Base-by-base conservation (phyloP, 2,888 invertebrate genomes). In the Clistopyga incitator region DNA sequence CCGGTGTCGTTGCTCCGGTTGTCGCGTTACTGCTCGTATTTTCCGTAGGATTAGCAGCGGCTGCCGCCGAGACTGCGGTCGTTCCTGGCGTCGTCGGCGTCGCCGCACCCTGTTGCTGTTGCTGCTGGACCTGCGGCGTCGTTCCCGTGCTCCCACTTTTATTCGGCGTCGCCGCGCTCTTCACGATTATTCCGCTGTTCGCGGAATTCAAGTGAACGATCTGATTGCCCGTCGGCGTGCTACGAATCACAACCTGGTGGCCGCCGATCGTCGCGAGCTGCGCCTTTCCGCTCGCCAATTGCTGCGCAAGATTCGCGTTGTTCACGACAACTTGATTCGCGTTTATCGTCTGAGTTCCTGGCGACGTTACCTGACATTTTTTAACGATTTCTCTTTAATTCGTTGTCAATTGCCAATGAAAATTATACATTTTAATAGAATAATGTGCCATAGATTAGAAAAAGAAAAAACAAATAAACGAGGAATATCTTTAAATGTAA, bases 241-340 rank as follows among this genome's bases (percentile, higher is more conserved):
- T 92, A 64, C 97, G 94, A 82, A 98, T 97, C 59, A 97, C 94
- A 38, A 98, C 97, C 93, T 97, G 97, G 90, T 97, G 97, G 0
- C 97, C 97, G 91, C 97, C 97, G 34, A 98, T 96, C 0, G 97
- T 97, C 0, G 97, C 97, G 78, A 98, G 94, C 91, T 97, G 97
- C 10, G 97, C 95, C 92, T 97, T 97, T 8, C 97, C 97, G 18
- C 96, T 95, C 1, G 97, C 97, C 83, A 98, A 94, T 92, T 97
- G 97, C 91, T 97, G 97, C 18, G 97, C 97, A 54, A 97, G 93
- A 75, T 90, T 93, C 20, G 95, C 95, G 92, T 96, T 97, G 89
- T 96, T 97, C 64, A 97, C 96, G 64, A 97, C 95, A 81, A 97
- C 96, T 93, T 97, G 97, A 88, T 94, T 95, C 6, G 94, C 89